Conservation (phyloP, 2,113 vertebrate genomes). For the Dicentrarchus labrax region DNA sequence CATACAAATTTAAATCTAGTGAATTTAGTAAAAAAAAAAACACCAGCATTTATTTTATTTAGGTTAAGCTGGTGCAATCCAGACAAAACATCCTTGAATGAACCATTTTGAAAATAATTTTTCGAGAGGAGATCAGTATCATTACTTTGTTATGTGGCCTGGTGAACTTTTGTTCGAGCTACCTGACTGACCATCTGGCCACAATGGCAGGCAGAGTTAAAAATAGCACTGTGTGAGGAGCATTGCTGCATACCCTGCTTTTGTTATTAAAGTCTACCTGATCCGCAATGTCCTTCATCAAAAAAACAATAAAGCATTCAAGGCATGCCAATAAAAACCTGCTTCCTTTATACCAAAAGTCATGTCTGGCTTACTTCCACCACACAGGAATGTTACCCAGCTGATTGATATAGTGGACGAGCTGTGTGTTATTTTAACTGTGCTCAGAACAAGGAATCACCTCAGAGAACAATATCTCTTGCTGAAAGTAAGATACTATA, state of each 20-base stretch:
- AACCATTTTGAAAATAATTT: neutral
- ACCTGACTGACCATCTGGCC: slow-evolving; percentile 68
- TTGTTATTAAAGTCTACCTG: slow-evolving; percentile 29
- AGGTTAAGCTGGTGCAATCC: slow-evolving; percentile 16
- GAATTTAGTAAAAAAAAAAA: neutral
- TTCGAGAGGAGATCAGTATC: slow-evolving; percentile 28
- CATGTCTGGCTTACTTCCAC: neutral
- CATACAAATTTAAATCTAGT: neutral
- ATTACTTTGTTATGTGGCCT: slow-evolving; percentile 28
- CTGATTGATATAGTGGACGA: neutral
- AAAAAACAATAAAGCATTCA: slow-evolving; percentile 16
- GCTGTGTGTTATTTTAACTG: neutral
- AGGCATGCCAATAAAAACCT: neutral
- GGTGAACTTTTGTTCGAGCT: slow-evolving; percentile 57
- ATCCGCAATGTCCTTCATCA: slow-evolving; percentile 17
- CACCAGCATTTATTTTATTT: neutral
- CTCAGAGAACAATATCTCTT: too few relatives aligned
- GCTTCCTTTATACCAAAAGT: neutral
- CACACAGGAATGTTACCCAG: neutral
- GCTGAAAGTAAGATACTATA: too few relatives aligned
- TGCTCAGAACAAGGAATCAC: too few relatives aligned
- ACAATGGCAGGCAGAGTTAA: slow-evolving; percentile 39
- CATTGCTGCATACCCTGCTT: neutral
- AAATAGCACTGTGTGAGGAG: slow-evolving; percentile 49
- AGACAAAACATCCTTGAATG: neutral